phyloP scores from a whole-genome alignment of 2,113 vertebrate species.

The Dendrocopos noguchii region DNA sequence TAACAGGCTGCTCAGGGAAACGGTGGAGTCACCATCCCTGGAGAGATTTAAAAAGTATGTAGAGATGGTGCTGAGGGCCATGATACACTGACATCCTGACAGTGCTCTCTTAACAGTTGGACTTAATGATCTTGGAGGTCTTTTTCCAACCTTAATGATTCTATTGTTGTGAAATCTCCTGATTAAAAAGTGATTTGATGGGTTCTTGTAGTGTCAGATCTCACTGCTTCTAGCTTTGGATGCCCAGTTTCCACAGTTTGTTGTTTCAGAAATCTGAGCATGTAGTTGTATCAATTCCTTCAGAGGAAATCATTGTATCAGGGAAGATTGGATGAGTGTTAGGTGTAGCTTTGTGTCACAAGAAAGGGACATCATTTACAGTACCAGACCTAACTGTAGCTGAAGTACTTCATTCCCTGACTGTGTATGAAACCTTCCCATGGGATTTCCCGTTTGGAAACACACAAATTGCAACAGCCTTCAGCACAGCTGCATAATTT shows the following conservation, averaged over 20 bases:
- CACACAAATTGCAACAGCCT: neutral
- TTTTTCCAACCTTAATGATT: no score
- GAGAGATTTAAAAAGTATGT: no score
- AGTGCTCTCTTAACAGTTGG: no score
- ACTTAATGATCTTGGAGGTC: no score
- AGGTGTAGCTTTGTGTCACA: neutral
- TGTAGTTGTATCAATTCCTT: neutral
- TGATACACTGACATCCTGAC: no score
- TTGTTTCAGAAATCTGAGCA: neutral
- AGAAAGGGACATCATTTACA: neutral
- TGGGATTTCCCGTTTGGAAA: neutral
- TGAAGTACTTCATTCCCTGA: neutral
- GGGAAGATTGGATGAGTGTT: neutral
- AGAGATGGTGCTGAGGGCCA: no score
- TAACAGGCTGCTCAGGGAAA: no score
- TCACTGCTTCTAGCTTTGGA: neutral
- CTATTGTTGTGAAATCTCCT: neutral
- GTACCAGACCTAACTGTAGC: neutral
- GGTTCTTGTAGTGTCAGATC: neutral
- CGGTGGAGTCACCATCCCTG: no score
- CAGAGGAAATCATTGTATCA: fast-evolving
- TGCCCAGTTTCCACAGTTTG: neutral
- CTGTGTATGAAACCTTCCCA: neutral
- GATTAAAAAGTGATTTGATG: neutral
- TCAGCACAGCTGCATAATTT: neutral